Evolutionary conservation across 2,888 invertebrate genomes (phyloP), one percentile per base, ranked within the genome.

Genomic region (Oscheius sp.): DNA sequence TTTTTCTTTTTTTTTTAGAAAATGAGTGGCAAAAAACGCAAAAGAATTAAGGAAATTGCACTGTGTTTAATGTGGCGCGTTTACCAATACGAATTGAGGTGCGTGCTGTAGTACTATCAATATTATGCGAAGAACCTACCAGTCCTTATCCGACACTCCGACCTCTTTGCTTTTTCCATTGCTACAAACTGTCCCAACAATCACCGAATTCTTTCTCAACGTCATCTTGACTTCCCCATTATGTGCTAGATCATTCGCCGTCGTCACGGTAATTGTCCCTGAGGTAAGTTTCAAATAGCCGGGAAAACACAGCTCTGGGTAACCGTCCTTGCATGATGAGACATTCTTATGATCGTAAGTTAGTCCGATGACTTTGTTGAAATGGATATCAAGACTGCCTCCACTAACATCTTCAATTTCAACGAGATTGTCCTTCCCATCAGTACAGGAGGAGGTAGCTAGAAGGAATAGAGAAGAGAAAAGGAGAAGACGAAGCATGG

Each of bases 361-460:
- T 9, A 14, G 24, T 6, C 44, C 61, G n/a, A 38, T 32, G n/a
- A 41, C 61, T 3, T 36, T 38, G 14, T 45, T 22, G 26, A 61
- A 30, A 17, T 61, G 61, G 28, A 61, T 61, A 45, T 22, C 30
- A 28, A 45, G 20, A 20, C 45, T 61, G 2, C 44, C 61, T 61
- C 26, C 26, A 44, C 61, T 32, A 30, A 41, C 45, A 20, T 61
- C 61, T 30, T 30, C 61, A 24, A 61, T 61, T 14, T 26, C 28
- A 1, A 61, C 28, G 61, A 61, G 26, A 20, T 61, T 61, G 45
- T 61, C 45, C 30, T 61, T 61, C 12, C 61, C 61, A 61, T 61
- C 61, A 17, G 41, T 41, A 20, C 61, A 61, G n/a, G 20, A 12
- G 45, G 61, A 41, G 24, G 61, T 9, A 12, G 26, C 20, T 41